Evolutionary conservation across 2,888 invertebrate species (phyloP).

Genomic region (Pheosia gnoma): DNA sequence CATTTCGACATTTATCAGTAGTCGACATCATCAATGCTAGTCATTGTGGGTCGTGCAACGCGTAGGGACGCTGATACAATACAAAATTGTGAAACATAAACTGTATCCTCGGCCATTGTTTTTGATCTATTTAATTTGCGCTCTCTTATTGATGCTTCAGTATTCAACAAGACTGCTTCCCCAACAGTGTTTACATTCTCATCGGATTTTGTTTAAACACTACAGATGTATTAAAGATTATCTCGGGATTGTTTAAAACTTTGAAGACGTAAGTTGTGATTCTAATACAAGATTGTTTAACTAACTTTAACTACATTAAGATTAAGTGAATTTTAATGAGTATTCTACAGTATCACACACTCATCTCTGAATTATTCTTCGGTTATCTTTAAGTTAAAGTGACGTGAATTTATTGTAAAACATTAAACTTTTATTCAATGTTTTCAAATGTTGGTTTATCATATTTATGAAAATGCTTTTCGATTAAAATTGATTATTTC

Average conservation of each 20-base stretch:
- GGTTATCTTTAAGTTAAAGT: too few species aligned
- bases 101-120: slow-evolving; percentile 50
- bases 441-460: too few species aligned
- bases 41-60: slow-evolving; percentile 38
- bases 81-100: slow-evolving; percentile 53
- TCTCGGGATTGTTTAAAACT: background rate
- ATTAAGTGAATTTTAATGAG: too few species aligned
- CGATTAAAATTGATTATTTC: too few species aligned
- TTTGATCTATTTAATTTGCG: slow-evolving; percentile 54
- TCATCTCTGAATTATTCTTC: too few species aligned
- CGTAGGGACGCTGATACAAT: slow-evolving; percentile 44
- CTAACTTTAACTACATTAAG: too few species aligned
- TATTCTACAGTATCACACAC: too few species aligned
- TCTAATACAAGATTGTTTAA: background rate
- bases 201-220: slow-evolving; percentile 11
- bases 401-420: too few species aligned
- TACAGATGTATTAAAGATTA: slow-evolving; percentile 6
- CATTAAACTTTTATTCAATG: too few species aligned
- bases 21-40: slow-evolving; percentile 18
- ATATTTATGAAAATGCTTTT: background rate
- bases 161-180: slow-evolving; percentile 19
- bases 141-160: slow-evolving; percentile 37
- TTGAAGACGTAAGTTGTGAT: background rate
- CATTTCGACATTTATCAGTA: slow-evolving; percentile 17
- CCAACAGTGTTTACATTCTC: slow-evolving; percentile 24